A percentile compares a stretch with the other conserved stretches of the same genome.
phyloP scores from a whole-genome alignment of 2,797 vertebrate genomes.

The Zenarchopterus dispar region DNA sequence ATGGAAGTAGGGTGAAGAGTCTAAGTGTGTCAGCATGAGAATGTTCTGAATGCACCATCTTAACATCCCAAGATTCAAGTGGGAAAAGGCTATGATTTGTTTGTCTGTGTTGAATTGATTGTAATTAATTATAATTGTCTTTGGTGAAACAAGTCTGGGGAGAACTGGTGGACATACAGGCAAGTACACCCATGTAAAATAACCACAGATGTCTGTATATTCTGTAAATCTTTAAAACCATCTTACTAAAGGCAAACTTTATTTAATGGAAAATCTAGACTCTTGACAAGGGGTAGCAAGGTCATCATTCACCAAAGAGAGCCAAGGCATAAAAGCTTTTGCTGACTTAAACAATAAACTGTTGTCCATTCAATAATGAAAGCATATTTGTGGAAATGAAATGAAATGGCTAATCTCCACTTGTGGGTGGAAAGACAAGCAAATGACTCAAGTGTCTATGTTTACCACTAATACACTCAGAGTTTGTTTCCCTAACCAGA shows the following conservation, averaged over 20 bases:
- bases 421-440: constrained; percentile 59
- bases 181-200: no score
- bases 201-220: no score
- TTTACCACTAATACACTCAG: constrained; percentile 59
- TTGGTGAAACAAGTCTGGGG: no score
- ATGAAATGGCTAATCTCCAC: constrained; percentile 61
- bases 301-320: constrained; percentile 35
- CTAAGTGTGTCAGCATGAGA: constrained; percentile 7
- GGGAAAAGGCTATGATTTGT: neutral
- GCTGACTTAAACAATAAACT: constrained; percentile 55
- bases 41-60: neutral
- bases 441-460: constrained; percentile 60
- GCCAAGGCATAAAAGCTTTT: constrained; percentile 44
- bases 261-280: no score
- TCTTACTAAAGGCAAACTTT: no score
- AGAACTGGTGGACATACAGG: no score
- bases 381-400: constrained; percentile 58
- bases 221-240: no score
- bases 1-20: neutral
- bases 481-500: constrained; percentile 42
- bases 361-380: constrained; percentile 21
- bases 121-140: no score
- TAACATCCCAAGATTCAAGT: neutral
- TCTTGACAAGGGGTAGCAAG: constrained; percentile 12
- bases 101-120: no score